Base-by-base conservation (phyloP, 2,113 vertebrate species). In the Danionella cerebrum region DNA sequence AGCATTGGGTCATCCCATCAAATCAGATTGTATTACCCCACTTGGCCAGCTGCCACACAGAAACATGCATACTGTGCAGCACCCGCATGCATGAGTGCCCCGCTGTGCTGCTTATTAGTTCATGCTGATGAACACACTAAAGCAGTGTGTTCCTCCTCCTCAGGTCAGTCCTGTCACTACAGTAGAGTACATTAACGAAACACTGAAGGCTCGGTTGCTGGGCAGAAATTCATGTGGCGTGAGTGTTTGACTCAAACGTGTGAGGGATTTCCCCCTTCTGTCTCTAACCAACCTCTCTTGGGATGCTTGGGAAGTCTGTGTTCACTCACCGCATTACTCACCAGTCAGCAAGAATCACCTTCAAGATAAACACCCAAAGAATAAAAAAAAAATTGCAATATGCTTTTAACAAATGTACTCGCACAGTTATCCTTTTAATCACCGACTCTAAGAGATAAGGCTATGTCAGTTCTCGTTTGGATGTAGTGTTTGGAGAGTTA, bases 71-170 rank as follows among this genome's bases (percentile, higher is more conserved):
- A 69, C 10, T 25, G 2, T 36, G 31, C 11, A n/a, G 44, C 29
- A 39, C 24, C 36, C 19, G 54, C 66, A 78, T 74, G 80, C 84
- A 80, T 76, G 80, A 79, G 78, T 72, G 70, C 22, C 68, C 78
- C 65, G 60, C 25, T 16, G 83, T 64, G 67, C 65, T 42, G 22
- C 73, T 75, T 73, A 82, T 88, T 83, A 87, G 50, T 78, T 81
- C 79, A 81, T 80, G 74, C 75, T 27, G 70, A 70, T 84, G 82
- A 84, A 75, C 85, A 87, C 29, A 73, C 57, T 71, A 76, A 84
- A 87, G 85, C 84, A 85, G 81, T 10, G 57, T 67, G 19, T 16
- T 48, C 29, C 24, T 19, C 4, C 59, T 5, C 22, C 42, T 65
- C 71, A 42, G 64, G 67, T 16, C 70, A 48, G 19, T 67, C 68